phyloP scores from a whole-genome alignment of 2,113 vertebrate genomes.

The Vimba vimba region DNA sequence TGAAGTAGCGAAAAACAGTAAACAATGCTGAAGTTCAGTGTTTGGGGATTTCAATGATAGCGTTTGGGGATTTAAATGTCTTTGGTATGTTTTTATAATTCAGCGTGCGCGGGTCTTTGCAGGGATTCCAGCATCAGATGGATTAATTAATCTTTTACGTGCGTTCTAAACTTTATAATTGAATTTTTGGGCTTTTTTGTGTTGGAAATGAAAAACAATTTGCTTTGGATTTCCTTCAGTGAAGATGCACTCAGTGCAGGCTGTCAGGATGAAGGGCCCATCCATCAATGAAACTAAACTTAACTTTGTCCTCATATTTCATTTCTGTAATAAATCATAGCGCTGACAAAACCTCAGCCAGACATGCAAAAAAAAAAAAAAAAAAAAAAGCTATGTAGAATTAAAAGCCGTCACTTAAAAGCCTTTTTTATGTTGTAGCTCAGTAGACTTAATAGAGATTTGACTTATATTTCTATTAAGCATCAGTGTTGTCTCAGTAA shows the following conservation, averaged over 20 bases:
- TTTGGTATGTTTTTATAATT: background rate
- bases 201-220: background rate
- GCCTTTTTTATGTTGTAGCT: too few species aligned
- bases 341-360: background rate
- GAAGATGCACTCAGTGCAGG: background rate
- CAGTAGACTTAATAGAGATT: too few species aligned
- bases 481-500: background rate
- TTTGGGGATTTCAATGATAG: background rate
- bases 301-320: slow-evolving; percentile 9
- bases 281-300: slow-evolving; percentile 19
- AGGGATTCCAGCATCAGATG: background rate
- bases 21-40: background rate
- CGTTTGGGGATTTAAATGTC: background rate
- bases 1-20: background rate
- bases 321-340: slow-evolving; percentile 27
- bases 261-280: slow-evolving; percentile 27
- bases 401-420: background rate
- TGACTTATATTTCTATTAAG: background rate
- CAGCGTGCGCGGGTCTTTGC: background rate
- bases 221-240: background rate
- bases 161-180: background rate
- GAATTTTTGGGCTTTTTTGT: background rate
- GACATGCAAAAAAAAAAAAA: background rate
- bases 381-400: background rate
- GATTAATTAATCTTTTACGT: background rate